Evolutionary conservation across 92 coral and sea anemone genomes (phyloP).

Genomic region (Plumapathes pennacea): DNA sequence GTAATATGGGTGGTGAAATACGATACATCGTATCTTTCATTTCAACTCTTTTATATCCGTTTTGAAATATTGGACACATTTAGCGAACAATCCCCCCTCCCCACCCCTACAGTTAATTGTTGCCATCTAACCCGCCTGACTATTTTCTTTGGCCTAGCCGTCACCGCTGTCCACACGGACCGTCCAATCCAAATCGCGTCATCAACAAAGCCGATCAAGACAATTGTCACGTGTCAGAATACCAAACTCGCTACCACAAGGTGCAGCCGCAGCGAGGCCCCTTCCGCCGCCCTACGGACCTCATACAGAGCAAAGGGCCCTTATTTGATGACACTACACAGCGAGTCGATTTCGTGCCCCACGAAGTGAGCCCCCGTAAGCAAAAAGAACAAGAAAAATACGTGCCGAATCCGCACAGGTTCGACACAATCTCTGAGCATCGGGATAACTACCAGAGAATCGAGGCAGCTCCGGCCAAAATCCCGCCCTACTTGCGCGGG

Average conservation of each 20-base stretch:
- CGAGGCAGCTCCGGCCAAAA: conserved; percentile 77
- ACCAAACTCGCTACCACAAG: conserved; percentile 56
- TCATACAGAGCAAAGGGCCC: conserved; percentile 65
- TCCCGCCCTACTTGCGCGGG: conserved; percentile 83
- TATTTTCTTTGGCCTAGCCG: conserved; percentile 52
- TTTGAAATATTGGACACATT: neutral
- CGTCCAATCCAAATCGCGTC: conserved; percentile 75
- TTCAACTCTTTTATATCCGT: too few species aligned
- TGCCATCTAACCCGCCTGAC: neutral
- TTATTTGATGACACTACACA: conserved; percentile 74
- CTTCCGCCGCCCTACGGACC: conserved; percentile 80
- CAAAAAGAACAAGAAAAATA: conserved; percentile 82
- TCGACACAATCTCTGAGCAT: conserved; percentile 85
- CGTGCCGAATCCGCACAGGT: conserved; percentile 88
- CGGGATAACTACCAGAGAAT: conserved; percentile 74
- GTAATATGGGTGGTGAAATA: too few species aligned
- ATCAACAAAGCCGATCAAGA: conserved; percentile 74
- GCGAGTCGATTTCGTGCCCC: conserved; percentile 62
- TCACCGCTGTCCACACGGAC: conserved; percentile 93
- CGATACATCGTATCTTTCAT: too few species aligned
- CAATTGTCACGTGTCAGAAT: conserved; percentile 83
- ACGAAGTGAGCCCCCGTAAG: conserved; percentile 69
- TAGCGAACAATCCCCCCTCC: neutral
- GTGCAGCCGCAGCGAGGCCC: conserved; percentile 87
- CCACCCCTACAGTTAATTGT: neutral